These are phyloP conservation scores for Australoheros facetus DNA, from an alignment of 2,797 vertebrate genomes.

Conservation along the genomic window DNA sequence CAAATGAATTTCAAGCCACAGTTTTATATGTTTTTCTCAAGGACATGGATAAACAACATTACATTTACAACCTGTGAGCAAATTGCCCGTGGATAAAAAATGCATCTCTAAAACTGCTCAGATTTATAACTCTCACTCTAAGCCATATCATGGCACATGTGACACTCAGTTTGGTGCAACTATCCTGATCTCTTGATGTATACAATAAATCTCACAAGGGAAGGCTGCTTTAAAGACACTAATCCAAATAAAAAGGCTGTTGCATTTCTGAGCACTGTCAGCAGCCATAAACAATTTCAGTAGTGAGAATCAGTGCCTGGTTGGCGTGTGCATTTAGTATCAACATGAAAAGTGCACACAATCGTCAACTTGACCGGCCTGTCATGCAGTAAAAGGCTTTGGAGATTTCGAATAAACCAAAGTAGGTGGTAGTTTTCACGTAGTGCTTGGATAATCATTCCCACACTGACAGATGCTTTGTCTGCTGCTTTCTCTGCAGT, in stretches of 20 bases:
- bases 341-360: conserved; percentile 39
- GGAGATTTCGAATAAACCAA: conserved; percentile 39
- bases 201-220: conserved; percentile 3
- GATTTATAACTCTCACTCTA: background rate
- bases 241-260: conserved; percentile 42
- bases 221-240: background rate
- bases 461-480: conserved; percentile 18
- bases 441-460: conserved; percentile 32
- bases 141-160: background rate
- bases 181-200: background rate
- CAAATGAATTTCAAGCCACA: background rate
- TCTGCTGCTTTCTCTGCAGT: conserved; percentile 2
- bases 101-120: background rate
- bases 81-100: conserved; percentile 4
- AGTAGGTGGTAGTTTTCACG: conserved; percentile 19
- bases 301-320: conserved; percentile 15
- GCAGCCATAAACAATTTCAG: conserved; percentile 33
- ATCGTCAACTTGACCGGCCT: conserved; percentile 7
- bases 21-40: background rate
- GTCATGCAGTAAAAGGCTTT: conserved; percentile 31
- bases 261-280: conserved; percentile 33
- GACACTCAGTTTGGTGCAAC: background rate
- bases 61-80: background rate
- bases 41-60: background rate
- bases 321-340: conserved; percentile 43